Percentiles rank a stretch among this genome's conserved stretches.
These are phyloP conservation scores for Ispidina lecontei DNA, from an alignment of 2,797 vertebrate genomes.

Conservation along the genomic window DNA sequence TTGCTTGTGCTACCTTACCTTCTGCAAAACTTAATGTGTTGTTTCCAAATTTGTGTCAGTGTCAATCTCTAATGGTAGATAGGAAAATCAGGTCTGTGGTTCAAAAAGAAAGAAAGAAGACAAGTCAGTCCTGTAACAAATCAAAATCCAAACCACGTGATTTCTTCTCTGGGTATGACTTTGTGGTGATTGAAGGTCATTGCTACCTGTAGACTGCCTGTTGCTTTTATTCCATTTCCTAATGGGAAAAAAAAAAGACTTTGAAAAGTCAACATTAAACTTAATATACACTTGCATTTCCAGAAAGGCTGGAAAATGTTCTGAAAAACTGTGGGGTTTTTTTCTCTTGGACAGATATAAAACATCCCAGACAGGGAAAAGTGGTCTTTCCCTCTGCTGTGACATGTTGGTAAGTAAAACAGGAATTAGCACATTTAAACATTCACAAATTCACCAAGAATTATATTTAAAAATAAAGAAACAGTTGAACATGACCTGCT, in stretches of 20 bases:
- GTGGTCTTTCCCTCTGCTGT: background rate
- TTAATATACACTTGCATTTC: background rate
- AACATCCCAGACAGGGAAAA: background rate
- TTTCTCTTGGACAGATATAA: background rate
- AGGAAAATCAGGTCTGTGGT: background rate
- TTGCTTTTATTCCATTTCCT: background rate
- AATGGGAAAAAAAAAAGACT: background rate
- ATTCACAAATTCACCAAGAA: background rate
- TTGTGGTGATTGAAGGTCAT: background rate
- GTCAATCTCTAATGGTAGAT: background rate
- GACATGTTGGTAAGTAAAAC: background rate
- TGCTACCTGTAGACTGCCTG: background rate
- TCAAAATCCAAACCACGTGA: background rate
- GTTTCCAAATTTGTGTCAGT: background rate
- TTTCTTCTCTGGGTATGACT: background rate
- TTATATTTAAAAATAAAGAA: background rate
- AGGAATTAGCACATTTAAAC: background rate
- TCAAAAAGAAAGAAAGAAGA: too few relatives aligned
- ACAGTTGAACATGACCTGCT: background rate
- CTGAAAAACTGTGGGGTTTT: background rate
- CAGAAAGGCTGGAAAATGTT: background rate
- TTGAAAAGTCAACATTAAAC: background rate
- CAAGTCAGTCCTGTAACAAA: background rate
- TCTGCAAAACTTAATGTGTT: background rate
- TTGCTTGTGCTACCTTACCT: background rate